Percentiles rank a stretch among this genome's conserved stretches.
phyloP scores from a whole-genome alignment of 2,888 invertebrate species.

The Hetaerina titia region DNA sequence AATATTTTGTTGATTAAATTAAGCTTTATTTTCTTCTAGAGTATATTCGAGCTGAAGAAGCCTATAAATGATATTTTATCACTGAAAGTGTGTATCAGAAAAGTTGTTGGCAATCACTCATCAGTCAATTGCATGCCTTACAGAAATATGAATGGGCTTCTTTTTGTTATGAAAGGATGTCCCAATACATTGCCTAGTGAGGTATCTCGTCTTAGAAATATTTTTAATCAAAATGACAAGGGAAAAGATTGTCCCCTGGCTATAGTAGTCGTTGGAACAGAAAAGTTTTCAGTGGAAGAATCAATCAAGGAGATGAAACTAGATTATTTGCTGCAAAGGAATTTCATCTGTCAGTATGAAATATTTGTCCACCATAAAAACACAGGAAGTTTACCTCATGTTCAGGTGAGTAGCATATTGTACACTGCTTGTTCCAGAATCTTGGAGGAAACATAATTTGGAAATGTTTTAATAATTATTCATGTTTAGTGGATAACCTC shows the following conservation, averaged over 20 bases:
- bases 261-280: neutral
- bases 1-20: neutral
- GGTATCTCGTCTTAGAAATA: neutral
- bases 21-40: neutral
- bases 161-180: slow-evolving; percentile 32
- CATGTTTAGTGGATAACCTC: too few relatives aligned
- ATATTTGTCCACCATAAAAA: slow-evolving; percentile 41
- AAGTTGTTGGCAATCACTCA: neutral
- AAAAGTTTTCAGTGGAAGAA: neutral
- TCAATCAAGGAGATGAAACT: neutral
- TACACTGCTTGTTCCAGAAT: too few relatives aligned
- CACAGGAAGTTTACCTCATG: neutral
- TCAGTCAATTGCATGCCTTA: neutral
- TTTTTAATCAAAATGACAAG: neutral
- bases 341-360: neutral
- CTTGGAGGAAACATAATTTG: too few relatives aligned
- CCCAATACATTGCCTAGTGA: neutral
- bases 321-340: neutral
- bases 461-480: too few relatives aligned
- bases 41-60: neutral
- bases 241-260: neutral
- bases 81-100: neutral
- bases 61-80: neutral
- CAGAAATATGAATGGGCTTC: slow-evolving; percentile 1
- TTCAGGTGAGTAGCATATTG: neutral